Conservation (phyloP, 2,888 invertebrate genomes). For the Agrotis segetum region DNA sequence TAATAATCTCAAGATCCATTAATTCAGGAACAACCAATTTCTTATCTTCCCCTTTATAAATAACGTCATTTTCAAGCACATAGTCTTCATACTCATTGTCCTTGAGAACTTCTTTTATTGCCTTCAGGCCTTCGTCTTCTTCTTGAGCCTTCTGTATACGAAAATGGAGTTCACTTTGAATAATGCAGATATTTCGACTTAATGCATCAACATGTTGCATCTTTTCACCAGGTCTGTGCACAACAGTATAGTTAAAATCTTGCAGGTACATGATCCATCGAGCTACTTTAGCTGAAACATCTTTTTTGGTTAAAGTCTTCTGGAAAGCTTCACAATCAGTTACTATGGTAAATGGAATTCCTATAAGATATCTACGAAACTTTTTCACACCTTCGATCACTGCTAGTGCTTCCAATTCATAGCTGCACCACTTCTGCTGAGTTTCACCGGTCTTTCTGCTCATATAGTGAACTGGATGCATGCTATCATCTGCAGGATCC, state of each 20-base stretch:
- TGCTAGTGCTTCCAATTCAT: slow-evolving; percentile 4
- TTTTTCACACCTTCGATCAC: slow-evolving; percentile 3
- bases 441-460: slow-evolving; percentile 1
- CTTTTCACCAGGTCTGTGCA: slow-evolving; percentile 8
- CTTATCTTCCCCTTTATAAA: slow-evolving; percentile 1
- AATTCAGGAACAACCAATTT: not conserved
- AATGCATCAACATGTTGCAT: slow-evolving; percentile 6
- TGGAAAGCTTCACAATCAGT: slow-evolving; percentile 14
- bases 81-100: slow-evolving; percentile 5
- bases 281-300: not conserved
- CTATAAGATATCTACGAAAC: not conserved
- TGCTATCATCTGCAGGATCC: not conserved
- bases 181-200: not conserved
- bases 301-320: not conserved
- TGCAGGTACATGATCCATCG: slow-evolving; percentile 8
- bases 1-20: slow-evolving; percentile 11
- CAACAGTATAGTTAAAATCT: slow-evolving; percentile 6
- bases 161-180: not conserved
- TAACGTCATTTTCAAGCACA: not conserved
- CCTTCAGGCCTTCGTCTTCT: slow-evolving; percentile 3
- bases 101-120: not conserved
- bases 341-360: not conserved
- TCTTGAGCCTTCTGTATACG: slow-evolving; percentile 3
- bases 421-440: not conserved
- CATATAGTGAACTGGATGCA: not conserved